Base-by-base conservation (phyloP, 2,888 invertebrate genomes). In the Alloscopus bannaensis region DNA sequence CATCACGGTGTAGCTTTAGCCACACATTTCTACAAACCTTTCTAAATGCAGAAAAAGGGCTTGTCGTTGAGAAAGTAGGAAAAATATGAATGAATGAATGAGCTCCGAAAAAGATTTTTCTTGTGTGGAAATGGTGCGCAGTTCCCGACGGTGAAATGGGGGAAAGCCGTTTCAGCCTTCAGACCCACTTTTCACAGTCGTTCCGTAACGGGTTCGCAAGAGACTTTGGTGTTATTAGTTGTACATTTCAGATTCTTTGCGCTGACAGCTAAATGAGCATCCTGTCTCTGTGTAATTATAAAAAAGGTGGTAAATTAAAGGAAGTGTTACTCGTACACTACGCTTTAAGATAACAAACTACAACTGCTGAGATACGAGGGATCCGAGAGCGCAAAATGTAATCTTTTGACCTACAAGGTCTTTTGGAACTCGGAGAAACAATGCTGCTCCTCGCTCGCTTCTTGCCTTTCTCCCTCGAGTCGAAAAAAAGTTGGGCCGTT, bases 281-380 rank as follows among this genome's bases (percentile, higher is more conserved):
- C 70, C 64, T 64, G 66, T 55, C 57, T 70, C 26, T 40, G 45
- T 64, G 77, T 70, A 77, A 77, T 77, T 77, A 77, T 64, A 70
- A 64, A 77, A 77, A 77, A 77, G 62, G 77, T 77, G 77, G 69
- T 77, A 77, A 77, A 77, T 77, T 77, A 77, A 76, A 77, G 70
- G 57, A 60, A 77, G 57, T 36, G 28, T 31, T 45, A 29, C 36
- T 52, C 66, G n/a, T 29, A 6, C 47, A n/a, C 47, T 47, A n/a
- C n/a, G 11, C 11, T 20, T 29, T 3, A 26, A 47, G 28, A 45
- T 20, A 47, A 65, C 45, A 47, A 45, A 65, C 29, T 65, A 65
- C 65, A 47, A 47, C 45, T 62, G 24, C 42, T 13, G 62, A 42
- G 62, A 42, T 42, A 29, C 59, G 31, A 29, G 29, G 16, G n/a